Percentiles rank a stretch among this genome's conserved stretches.
Evolutionary conservation across 2,113 vertebrate species (phyloP).

Genomic region (Ptilonorhynchus violaceus): DNA sequence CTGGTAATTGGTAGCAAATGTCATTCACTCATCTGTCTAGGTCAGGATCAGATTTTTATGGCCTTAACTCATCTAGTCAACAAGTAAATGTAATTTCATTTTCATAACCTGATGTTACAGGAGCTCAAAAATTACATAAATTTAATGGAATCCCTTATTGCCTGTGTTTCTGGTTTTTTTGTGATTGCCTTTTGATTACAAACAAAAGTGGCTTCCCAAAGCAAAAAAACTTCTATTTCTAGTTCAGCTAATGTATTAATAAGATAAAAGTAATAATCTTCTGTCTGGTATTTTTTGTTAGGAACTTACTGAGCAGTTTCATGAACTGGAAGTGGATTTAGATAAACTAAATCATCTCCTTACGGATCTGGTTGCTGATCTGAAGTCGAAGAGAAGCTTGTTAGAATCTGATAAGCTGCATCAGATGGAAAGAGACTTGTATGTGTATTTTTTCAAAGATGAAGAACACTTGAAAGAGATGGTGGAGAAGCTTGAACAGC

Average conservation of each 20-base stretch:
- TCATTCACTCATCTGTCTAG: neutral
- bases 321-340: slow-evolving; percentile 76
- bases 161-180: neutral
- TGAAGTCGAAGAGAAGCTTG: slow-evolving; percentile 80
- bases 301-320: slow-evolving; percentile 80
- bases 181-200: neutral
- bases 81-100: neutral
- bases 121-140: neutral
- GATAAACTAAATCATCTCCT: slow-evolving; percentile 78
- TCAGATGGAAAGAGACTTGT: slow-evolving; percentile 85
- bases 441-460: slow-evolving; percentile 85
- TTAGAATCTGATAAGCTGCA: slow-evolving; percentile 77
- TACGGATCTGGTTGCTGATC: slow-evolving; percentile 78
- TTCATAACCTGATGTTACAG: neutral
- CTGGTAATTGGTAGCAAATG: neutral
- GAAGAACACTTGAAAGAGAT: slow-evolving; percentile 76
- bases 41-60: neutral
- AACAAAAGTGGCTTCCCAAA: neutral
- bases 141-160: neutral
- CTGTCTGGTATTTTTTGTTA: slow-evolving; percentile 49
- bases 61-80: neutral
- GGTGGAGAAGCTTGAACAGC: slow-evolving; percentile 82
- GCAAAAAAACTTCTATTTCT: neutral
- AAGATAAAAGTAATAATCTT: neutral
- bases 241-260: neutral